A percentile compares a stretch with the other conserved stretches of the same genome.
These are phyloP conservation scores for Oikopleura albicans DNA, from an alignment of 23 tunicate species.

Conservation along the genomic window DNA sequence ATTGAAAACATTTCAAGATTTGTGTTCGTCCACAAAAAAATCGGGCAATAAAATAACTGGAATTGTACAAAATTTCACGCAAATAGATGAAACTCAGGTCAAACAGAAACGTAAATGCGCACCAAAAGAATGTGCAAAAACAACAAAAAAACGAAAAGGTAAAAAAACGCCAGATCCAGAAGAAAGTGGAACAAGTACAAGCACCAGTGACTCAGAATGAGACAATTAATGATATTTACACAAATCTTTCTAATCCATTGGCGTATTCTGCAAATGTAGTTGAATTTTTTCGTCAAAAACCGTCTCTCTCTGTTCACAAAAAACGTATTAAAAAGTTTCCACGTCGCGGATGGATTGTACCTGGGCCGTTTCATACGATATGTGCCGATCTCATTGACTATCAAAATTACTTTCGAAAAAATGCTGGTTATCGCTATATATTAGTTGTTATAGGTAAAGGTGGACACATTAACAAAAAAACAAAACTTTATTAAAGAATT, in stretches of 20 bases:
- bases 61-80: background rate
- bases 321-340: background rate
- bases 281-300: background rate
- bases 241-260: background rate
- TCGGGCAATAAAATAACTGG: background rate
- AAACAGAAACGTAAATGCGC: no score
- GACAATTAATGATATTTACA: background rate
- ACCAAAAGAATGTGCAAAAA: no score
- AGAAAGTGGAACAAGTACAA: background rate
- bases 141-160: background rate
- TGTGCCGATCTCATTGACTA: background rate
- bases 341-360: background rate
- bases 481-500: no score
- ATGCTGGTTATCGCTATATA: background rate
- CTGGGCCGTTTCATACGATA: background rate
- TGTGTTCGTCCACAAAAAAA: background rate
- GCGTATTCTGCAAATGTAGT: background rate
- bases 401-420: background rate
- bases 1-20: background rate
- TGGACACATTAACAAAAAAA: no score
- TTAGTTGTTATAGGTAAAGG: constrained; percentile 1
- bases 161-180: background rate
- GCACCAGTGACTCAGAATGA: no score
- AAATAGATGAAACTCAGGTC: background rate
- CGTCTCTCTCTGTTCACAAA: background rate